Evolutionary conservation across 2,888 invertebrate species (phyloP).

Genomic region (Meteorus colon): DNA sequence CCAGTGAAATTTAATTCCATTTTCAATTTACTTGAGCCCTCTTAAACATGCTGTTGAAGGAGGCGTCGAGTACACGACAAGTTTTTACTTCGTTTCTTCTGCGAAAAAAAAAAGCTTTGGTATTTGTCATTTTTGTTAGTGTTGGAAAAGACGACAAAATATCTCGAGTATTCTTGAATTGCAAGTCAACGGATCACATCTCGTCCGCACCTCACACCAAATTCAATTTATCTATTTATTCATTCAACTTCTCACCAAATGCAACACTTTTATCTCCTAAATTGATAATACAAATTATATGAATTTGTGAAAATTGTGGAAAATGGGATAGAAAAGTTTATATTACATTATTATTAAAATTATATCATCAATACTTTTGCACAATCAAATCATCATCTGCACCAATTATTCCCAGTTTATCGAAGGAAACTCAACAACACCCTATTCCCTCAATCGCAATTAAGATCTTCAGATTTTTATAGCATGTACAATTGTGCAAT

Average conservation of each 20-base stretch:
- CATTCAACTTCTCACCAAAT: not conserved
- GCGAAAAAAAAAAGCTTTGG: not conserved
- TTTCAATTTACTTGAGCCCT: constrained; percentile 67
- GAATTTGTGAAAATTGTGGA: too few relatives aligned
- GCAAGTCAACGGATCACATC: not conserved
- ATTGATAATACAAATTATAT: too few relatives aligned
- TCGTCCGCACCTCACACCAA: not conserved
- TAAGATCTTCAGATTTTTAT: not conserved
- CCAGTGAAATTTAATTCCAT: constrained; percentile 64
- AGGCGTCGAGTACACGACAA: not conserved
- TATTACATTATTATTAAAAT: too few relatives aligned
- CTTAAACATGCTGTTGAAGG: constrained; percentile 55
- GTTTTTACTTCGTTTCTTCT: constrained; percentile 35
- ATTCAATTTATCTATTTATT: constrained; percentile 1
- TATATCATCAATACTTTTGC: too few relatives aligned
- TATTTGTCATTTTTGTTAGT: constrained; percentile 5
- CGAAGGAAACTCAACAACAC: not conserved
- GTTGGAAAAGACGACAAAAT: not conserved
- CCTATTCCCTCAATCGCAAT: not conserved
- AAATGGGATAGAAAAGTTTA: too few relatives aligned
- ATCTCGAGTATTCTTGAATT: not conserved
- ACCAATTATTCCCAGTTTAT: too few relatives aligned
- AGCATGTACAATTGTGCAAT: not conserved
- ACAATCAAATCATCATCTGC: too few relatives aligned
- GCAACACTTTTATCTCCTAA: too few relatives aligned